A percentile compares a stretch with the other conserved stretches of the same genome.
These are phyloP conservation scores for Drosophila simulans DNA, from an alignment of 1,140 invertebrate species.

Conservation along the genomic window DNA sequence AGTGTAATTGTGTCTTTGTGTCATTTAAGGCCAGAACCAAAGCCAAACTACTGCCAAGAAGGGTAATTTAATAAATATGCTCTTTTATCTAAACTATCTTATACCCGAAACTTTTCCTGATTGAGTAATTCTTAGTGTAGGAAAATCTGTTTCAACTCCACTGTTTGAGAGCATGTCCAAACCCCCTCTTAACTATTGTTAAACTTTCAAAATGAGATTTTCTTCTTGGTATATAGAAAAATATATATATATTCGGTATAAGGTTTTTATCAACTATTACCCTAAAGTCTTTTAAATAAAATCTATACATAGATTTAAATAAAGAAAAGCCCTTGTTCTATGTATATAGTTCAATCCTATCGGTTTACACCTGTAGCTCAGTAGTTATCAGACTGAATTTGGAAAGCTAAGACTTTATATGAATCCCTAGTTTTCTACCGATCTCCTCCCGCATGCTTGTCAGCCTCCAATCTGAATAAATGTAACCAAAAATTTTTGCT, in stretches of 20 bases:
- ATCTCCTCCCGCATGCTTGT: constrained; percentile 28
- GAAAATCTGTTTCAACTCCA: constrained; percentile 28
- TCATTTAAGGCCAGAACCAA: constrained; percentile 56
- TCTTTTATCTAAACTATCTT: constrained; percentile 13
- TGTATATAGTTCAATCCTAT: constrained; percentile 25
- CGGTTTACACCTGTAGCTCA: constrained; percentile 10
- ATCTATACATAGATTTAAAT: not conserved
- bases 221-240: constrained; percentile 26
- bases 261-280: constrained; percentile 13
- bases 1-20: constrained; percentile 53
- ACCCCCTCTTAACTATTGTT: constrained; percentile 6
- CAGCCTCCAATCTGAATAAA: not conserved
- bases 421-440: constrained; percentile 22
- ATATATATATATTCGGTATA: constrained; percentile 11
- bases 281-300: not conserved
- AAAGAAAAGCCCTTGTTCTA: not conserved
- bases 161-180: constrained; percentile 30
- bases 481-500: constrained; percentile 13
- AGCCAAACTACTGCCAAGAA: constrained; percentile 61
- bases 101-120: constrained; percentile 6
- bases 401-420: constrained; percentile 8
- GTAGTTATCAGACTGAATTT: constrained; percentile 12
- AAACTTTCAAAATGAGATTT: constrained; percentile 6
- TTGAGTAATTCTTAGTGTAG: constrained; percentile 29
- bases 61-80: constrained; percentile 54